Conservation (phyloP, 2,797 vertebrate genomes). For the Lepilemur ruficaudatus region DNA sequence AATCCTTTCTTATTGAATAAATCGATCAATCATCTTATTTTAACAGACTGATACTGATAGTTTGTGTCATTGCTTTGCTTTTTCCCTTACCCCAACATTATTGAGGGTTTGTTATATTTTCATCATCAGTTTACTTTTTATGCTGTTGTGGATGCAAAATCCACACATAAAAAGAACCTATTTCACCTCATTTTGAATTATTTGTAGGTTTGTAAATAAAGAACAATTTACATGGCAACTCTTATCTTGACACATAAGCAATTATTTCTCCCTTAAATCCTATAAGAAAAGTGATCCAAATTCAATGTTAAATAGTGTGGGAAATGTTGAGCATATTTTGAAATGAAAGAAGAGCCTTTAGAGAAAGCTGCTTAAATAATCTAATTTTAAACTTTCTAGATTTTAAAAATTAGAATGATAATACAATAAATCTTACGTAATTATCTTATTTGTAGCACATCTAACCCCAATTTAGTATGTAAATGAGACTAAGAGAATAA, state of each 20-base stretch:
- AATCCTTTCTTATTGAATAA: neutral
- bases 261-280: constrained; percentile 31
- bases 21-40: neutral
- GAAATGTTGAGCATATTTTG: constrained; percentile 21
- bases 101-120: neutral
- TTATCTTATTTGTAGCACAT: constrained; percentile 23
- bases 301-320: neutral
- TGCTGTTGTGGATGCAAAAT: neutral
- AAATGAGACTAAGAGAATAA: neutral
- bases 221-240: neutral
- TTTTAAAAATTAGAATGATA: constrained; percentile 39
- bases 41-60: neutral
- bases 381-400: constrained; percentile 50
- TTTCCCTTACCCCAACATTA: neutral
- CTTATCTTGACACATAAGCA: constrained; percentile 23
- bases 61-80: neutral
- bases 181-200: constrained; percentile 65
- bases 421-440: constrained; percentile 21
- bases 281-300: constrained; percentile 27
- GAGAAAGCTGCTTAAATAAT: neutral
- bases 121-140: constrained; percentile 66
- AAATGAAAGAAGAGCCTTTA: constrained; percentile 22
- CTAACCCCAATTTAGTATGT: constrained; percentile 12
- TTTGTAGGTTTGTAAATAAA: constrained; percentile 42
- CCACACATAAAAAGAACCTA: constrained; percentile 52